A percentile compares a stretch with the other conserved stretches of the same genome.
Conservation (phyloP, 2,888 invertebrate species). For the Polymixis flavicincta region DNA sequence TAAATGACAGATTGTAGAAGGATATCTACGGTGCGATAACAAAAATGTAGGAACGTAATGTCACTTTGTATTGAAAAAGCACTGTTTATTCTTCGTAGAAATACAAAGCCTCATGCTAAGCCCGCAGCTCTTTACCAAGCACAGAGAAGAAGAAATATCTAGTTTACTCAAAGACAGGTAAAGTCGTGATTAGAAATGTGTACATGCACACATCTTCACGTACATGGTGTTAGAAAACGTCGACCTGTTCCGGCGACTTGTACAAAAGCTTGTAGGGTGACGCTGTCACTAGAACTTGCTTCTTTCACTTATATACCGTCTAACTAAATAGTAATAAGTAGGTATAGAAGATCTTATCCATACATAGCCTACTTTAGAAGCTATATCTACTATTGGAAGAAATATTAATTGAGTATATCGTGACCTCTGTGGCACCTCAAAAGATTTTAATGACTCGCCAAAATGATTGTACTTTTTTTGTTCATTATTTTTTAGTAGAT, state of each 20-base stretch:
- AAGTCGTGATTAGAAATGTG: constrained; percentile 37
- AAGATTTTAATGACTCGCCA: constrained; percentile 24
- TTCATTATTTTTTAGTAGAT: neutral
- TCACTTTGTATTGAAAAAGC: too few relatives aligned
- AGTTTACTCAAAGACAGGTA: neutral
- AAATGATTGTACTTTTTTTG: neutral
- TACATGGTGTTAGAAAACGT: constrained; percentile 69
- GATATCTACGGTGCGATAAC: too few relatives aligned
- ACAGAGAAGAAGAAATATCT: neutral
- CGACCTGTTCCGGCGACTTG: constrained; percentile 65
- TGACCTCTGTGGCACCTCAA: constrained; percentile 21
- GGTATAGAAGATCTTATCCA: neutral
- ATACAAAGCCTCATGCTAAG: too few relatives aligned
- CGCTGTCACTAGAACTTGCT: constrained; percentile 4
- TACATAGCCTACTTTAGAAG: neutral
- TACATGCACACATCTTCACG: constrained; percentile 24
- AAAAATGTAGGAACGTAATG: too few relatives aligned
- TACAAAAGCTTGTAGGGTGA: constrained; percentile 12
- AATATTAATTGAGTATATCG: constrained; percentile 19
- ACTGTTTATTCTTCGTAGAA: too few relatives aligned
- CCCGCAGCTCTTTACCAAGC: too few relatives aligned
- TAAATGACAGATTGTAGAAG: too few relatives aligned
- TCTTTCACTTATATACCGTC: constrained; percentile 19
- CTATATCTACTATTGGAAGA: neutral
- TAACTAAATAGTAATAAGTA: neutral